phyloP scores from a whole-genome alignment of 2,888 invertebrate genomes.

The Sesia apiformis region DNA sequence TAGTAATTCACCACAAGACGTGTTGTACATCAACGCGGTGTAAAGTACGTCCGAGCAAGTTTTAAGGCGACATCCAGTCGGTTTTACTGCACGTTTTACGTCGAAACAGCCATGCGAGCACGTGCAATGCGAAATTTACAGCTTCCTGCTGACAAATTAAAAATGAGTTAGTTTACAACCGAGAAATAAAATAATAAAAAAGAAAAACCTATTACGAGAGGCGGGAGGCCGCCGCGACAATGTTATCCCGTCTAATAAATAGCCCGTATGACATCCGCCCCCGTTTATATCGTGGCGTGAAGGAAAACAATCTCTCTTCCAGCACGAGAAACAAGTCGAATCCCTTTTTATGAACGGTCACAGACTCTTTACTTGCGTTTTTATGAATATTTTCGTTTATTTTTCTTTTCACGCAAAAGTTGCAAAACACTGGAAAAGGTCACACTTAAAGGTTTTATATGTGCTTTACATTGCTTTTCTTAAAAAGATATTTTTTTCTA shows the following conservation, averaged over 20 bases:
- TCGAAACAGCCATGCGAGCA: slow-evolving; percentile 26
- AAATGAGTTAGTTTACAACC: slow-evolving; percentile 66
- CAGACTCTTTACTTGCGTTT: slow-evolving; percentile 33
- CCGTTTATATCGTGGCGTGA: slow-evolving; percentile 41
- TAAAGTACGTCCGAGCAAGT: slow-evolving; percentile 23
- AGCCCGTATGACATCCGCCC: slow-evolving; percentile 55
- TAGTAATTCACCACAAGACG: too few relatives aligned
- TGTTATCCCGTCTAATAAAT: slow-evolving; percentile 68
- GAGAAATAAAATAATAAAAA: slow-evolving; percentile 59
- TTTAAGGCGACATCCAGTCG: slow-evolving; percentile 32
- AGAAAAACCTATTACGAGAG: slow-evolving; percentile 55
- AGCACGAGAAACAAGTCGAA: slow-evolving; percentile 52
- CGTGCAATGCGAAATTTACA: slow-evolving; percentile 57
- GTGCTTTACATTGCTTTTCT: neutral
- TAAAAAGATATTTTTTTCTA: too few relatives aligned
- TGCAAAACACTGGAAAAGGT: slow-evolving; percentile 28
- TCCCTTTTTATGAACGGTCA: slow-evolving; percentile 55
- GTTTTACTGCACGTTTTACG: slow-evolving; percentile 53
- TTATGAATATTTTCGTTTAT: slow-evolving; percentile 36
- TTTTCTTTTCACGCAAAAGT: slow-evolving; percentile 29
- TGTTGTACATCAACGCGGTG: neutral
- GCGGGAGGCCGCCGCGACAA: slow-evolving; percentile 45
- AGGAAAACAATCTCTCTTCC: slow-evolving; percentile 57
- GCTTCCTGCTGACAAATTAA: slow-evolving; percentile 62
- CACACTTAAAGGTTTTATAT: neutral